Conservation (phyloP, 2,888 invertebrate species). For the Diaperis boleti region DNA sequence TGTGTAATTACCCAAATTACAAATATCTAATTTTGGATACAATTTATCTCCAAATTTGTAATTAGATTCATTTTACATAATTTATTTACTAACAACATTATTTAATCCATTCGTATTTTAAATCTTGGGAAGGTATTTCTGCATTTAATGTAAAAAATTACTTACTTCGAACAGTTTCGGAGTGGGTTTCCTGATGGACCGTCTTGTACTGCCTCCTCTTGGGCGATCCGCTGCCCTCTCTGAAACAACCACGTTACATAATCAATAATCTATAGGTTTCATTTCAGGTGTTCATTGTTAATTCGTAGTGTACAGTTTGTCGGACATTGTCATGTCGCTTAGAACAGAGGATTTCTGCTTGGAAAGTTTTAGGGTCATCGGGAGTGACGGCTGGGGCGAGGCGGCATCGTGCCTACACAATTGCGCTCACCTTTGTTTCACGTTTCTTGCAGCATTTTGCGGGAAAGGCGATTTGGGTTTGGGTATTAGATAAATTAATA, state of each 20-base stretch:
- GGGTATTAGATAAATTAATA: too few relatives aligned
- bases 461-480: too few relatives aligned
- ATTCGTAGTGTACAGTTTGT: slow-evolving; percentile 4
- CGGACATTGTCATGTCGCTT: slow-evolving; percentile 50
- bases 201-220: slow-evolving; percentile 66
- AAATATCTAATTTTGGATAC: too few relatives aligned
- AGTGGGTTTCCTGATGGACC: slow-evolving; percentile 66
- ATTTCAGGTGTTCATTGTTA: neutral
- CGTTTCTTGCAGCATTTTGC: too few relatives aligned
- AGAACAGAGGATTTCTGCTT: slow-evolving; percentile 56
- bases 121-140: too few relatives aligned
- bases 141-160: slow-evolving; percentile 18
- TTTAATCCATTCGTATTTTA: too few relatives aligned
- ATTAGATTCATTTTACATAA: too few relatives aligned
- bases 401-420: slow-evolving; percentile 34
- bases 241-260: slow-evolving; percentile 64
- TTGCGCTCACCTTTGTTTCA: too few relatives aligned
- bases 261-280: slow-evolving; percentile 15
- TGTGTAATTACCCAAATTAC: too few relatives aligned
- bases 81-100: too few relatives aligned
- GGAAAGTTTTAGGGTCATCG: slow-evolving; percentile 49
- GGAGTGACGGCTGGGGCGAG: slow-evolving; percentile 52
- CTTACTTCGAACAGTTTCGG: slow-evolving; percentile 68
- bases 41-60: too few relatives aligned
- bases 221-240: slow-evolving; percentile 73